Evolutionary conservation across 1,140 invertebrate genomes (phyloP).

Genomic region (Bombyx mandarina): DNA sequence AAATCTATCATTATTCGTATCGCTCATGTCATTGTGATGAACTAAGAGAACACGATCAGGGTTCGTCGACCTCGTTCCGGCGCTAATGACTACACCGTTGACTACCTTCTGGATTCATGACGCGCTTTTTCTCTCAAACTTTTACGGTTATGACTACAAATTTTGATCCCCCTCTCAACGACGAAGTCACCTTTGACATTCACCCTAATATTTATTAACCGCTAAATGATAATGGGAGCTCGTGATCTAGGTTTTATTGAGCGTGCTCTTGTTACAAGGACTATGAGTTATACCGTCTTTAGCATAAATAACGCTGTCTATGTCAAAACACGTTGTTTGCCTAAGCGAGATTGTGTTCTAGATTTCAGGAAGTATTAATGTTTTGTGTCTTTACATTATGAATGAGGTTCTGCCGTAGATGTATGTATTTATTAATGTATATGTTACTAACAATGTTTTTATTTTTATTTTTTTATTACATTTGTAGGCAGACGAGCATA

Average conservation of each 20-base stretch:
- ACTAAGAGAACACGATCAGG: conserved; percentile 18
- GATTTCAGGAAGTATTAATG: background rate
- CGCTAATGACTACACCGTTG: conserved; percentile 34
- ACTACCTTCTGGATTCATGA: conserved; percentile 37
- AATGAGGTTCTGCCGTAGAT: too few species aligned
- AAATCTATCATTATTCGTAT: conserved; percentile 1
- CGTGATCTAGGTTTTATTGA: conserved; percentile 41
- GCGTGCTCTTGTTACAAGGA: conserved; percentile 19
- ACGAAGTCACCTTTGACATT: conserved; percentile 36
- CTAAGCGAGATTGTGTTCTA: conserved; percentile 12
- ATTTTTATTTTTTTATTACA: too few species aligned
- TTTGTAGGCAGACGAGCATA: too few species aligned
- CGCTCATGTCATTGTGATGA: conserved; percentile 16
- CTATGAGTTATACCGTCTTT: conserved; percentile 3
- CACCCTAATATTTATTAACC: conserved; percentile 44
- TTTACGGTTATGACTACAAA: conserved; percentile 51
- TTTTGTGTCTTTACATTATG: too few species aligned
- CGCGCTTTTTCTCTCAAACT: conserved; percentile 42
- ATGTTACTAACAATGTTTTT: too few species aligned
- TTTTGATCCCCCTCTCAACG: conserved; percentile 36
- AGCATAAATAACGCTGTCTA: conserved; percentile 6
- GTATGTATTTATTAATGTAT: too few species aligned
- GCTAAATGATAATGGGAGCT: conserved; percentile 44
- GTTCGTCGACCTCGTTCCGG: conserved; percentile 20
- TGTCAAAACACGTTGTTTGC: conserved; percentile 16